Percentiles rank a stretch among this genome's conserved stretches.
Conservation (phyloP, 2,888 invertebrate species). For the Acleris holmiana region DNA sequence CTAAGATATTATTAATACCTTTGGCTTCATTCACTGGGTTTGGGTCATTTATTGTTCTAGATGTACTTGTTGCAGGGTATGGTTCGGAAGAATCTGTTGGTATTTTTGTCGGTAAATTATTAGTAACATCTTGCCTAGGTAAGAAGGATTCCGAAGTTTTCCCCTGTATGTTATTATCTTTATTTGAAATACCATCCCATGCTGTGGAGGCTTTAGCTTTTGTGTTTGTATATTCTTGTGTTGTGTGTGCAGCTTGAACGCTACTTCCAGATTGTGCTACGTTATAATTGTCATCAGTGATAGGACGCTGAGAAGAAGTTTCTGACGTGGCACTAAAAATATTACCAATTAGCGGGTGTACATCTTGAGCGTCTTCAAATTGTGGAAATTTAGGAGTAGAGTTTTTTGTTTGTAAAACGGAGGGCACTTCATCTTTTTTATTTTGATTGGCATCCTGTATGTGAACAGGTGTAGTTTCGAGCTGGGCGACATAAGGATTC, state of each 20-base stretch:
- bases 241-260: background rate
- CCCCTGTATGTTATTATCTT: background rate
- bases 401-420: background rate
- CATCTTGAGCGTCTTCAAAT: background rate
- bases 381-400: background rate
- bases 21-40: background rate
- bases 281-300: background rate
- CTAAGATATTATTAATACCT: background rate
- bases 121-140: too few relatives aligned
- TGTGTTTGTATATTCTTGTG: background rate
- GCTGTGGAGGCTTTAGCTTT: background rate
- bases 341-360: background rate
- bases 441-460: background rate
- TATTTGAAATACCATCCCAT: background rate
- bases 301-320: background rate
- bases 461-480: background rate
- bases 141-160: background rate
- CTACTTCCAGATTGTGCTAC: background rate
- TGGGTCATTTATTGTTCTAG: background rate
- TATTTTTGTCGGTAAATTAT: background rate
- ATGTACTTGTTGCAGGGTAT: background rate
- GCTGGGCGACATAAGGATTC: background rate
- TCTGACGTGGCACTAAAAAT: background rate
- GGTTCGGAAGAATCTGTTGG: conserved; percentile 9
- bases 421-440: background rate